These are phyloP conservation scores for Mystacornis crossleyi DNA, from an alignment of 2,113 vertebrate genomes.

Conservation along the genomic window DNA sequence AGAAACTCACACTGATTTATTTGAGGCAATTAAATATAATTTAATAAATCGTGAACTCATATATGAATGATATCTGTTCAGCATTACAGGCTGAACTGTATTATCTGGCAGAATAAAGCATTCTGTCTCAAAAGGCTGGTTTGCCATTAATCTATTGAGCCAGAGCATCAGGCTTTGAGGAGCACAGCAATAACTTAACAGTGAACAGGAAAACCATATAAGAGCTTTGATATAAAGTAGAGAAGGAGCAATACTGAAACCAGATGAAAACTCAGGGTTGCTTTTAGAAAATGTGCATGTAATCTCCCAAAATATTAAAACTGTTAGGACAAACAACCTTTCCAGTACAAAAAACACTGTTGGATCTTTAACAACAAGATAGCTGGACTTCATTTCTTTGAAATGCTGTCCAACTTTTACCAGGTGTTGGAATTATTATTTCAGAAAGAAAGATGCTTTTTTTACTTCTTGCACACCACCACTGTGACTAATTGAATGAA, in stretches of 20 bases:
- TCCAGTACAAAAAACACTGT: background rate
- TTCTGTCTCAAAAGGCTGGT: background rate
- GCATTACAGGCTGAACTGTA: background rate
- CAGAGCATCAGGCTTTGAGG: background rate
- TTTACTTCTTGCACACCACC: background rate
- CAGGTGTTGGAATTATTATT: background rate
- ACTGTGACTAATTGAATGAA: background rate
- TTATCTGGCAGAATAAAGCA: background rate
- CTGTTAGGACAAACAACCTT: background rate
- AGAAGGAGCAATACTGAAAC: background rate
- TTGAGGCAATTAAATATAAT: background rate
- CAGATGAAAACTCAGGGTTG: background rate
- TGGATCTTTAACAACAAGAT: background rate
- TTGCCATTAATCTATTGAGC: background rate
- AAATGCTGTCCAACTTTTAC: background rate
- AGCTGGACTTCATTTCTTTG: background rate
- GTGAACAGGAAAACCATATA: background rate
- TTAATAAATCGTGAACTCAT: background rate
- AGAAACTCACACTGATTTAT: background rate
- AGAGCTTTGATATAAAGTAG: background rate
- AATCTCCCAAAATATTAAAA: background rate
- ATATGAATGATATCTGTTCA: background rate
- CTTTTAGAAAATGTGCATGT: background rate
- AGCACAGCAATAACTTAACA: background rate
- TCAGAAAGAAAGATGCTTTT: background rate